Conservation (phyloP, 1,140 invertebrate genomes). For the Lutraria rhynchaena region DNA sequence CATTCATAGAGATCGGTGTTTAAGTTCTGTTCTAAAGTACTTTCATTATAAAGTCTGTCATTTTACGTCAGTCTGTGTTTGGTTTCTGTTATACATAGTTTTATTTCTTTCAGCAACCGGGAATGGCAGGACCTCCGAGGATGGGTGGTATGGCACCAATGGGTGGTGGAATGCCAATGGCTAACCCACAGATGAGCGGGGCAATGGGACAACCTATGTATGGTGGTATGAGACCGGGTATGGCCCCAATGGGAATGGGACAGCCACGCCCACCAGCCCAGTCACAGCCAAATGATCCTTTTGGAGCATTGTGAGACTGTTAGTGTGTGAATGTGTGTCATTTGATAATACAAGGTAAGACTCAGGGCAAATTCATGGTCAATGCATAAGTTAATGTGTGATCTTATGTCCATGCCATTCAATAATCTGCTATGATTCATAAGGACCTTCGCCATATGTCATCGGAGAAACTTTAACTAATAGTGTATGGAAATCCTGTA, state of each 20-base stretch:
- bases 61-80: not conserved
- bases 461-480: no score
- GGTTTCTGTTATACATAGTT: not conserved
- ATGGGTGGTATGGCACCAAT: constrained; percentile 49
- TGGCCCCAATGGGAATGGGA: constrained; percentile 61
- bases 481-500: no score
- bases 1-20: no score
- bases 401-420: no score
- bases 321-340: constrained; percentile 14
- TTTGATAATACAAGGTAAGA: not conserved
- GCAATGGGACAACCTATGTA: constrained; percentile 64
- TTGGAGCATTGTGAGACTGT: constrained; percentile 73
- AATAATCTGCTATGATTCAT: no score
- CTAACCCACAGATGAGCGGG: constrained; percentile 41
- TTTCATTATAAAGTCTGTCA: not conserved
- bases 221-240: constrained; percentile 59
- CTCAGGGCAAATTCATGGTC: no score
- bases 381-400: no score
- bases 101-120: constrained; percentile 42
- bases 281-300: constrained; percentile 70
- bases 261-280: constrained; percentile 63
- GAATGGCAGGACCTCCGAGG: constrained; percentile 35
- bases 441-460: no score
- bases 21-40: not conserved
- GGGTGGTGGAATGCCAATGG: constrained; percentile 45